phyloP scores from a whole-genome alignment of 1,140 invertebrate species.

The Colletes latitarsis region DNA sequence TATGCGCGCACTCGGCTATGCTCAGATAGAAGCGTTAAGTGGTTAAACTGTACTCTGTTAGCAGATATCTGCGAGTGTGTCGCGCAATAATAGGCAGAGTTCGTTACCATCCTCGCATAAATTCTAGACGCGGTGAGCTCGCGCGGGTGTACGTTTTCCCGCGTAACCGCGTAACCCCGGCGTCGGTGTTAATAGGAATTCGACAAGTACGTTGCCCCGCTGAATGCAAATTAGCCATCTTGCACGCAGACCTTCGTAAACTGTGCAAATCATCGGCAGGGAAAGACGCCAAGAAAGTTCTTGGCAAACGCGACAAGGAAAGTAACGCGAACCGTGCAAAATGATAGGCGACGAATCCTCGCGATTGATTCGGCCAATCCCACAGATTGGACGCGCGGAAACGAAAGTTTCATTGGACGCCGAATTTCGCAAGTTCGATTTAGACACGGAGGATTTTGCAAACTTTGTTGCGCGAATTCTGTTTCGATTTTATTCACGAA shows the following conservation, averaged over 20 bases:
- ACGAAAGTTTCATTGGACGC: background rate
- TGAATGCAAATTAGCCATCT: constrained; percentile 41
- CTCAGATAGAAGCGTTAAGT: too few relatives aligned
- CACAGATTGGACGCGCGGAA: background rate
- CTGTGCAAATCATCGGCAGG: constrained; percentile 17
- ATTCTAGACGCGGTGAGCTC: background rate
- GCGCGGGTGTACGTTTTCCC: constrained; percentile 22
- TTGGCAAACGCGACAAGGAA: constrained; percentile 6
- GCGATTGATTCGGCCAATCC: constrained; percentile 32
- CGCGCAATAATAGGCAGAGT: background rate
- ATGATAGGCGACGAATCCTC: constrained; percentile 17
- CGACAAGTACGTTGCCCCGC: constrained; percentile 25
- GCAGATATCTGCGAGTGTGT: constrained; percentile 14
- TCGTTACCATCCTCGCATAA: constrained; percentile 20
- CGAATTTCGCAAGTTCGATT: background rate
- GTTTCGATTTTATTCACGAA: background rate
- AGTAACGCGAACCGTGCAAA: constrained; percentile 12
- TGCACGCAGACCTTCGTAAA: constrained; percentile 9
- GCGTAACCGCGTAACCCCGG: background rate
- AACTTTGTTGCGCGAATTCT: background rate
- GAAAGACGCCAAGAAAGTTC: constrained; percentile 33
- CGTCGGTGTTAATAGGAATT: constrained; percentile 53
- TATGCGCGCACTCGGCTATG: too few relatives aligned
- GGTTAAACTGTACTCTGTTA: constrained; percentile 10
- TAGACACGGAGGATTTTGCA: background rate